Evolutionary conservation across 2,797 vertebrate species (phyloP).

Genomic region (Falco biarmicus): DNA sequence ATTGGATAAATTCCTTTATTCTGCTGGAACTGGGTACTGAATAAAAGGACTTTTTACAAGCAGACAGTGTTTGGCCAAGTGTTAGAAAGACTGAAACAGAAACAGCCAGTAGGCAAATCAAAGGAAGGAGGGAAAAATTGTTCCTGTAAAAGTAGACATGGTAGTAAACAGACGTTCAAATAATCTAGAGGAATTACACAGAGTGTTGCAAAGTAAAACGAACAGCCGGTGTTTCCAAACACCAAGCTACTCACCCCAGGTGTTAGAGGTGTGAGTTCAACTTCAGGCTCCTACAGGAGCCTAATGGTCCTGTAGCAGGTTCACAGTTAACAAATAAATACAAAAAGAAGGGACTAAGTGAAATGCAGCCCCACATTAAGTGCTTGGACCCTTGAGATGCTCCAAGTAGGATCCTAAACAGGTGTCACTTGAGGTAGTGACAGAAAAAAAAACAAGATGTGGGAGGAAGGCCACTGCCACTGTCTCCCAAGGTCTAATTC

Average conservation of each 20-base stretch:
- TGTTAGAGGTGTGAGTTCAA: not conserved
- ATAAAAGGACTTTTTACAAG: not conserved
- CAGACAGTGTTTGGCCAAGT: not conserved
- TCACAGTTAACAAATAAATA: not conserved
- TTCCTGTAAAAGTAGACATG: not conserved
- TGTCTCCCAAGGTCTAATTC: not conserved
- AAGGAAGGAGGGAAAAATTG: not conserved
- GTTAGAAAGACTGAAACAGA: not conserved
- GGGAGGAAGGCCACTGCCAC: not conserved
- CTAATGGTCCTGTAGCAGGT: not conserved
- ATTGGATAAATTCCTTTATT: not conserved
- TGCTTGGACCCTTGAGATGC: not conserved
- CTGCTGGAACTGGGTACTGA: not conserved
- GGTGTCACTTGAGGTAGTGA: not conserved
- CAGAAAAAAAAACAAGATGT: not conserved
- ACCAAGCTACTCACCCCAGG: not conserved
- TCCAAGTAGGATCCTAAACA: not conserved
- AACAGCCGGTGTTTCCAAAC: not conserved
- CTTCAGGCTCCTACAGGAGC: not conserved
- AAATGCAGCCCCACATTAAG: not conserved
- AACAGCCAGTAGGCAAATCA: not conserved
- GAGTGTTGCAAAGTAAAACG: not conserved
- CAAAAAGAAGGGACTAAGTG: not conserved
- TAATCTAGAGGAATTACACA: not conserved
- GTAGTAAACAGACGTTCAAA: not conserved